Base-by-base conservation (phyloP, 1,140 invertebrate genomes). In the Drosophila malerkotliana region DNA sequence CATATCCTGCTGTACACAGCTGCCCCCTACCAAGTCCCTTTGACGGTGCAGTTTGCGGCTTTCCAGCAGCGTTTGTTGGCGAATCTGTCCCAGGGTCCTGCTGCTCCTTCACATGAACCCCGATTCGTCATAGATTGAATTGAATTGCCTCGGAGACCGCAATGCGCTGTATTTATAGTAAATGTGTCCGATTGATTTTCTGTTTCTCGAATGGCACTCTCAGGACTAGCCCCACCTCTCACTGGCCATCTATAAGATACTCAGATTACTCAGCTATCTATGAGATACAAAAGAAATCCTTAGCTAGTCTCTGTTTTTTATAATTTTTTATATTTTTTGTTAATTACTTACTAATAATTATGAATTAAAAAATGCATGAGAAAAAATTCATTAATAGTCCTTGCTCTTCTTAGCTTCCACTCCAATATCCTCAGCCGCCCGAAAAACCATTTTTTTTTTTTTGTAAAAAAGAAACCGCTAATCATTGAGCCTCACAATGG, bases 51-150 rank as follows among this genome's bases (percentile, higher is more conserved):
- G 4, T 74, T 26, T 80, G 78, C 66, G 79, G 72, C 79, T 84
- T 78, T 79, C 88, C 88, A 84, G 59, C 88, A 56, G 88, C 58
- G 88, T 80, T 89, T 90, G 82, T 90, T 90, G 82, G 88, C 80
- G 84, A 79, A 88, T 88, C 84, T 64, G 39, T 53, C 34, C 54
- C 73, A 14, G 30, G 41, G 57, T 68, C 61, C 45, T 76, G 39
- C 52, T 58, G 39, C 26, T 26, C 45, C 45, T 32, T 57, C 44
- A n/a, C 10, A 44, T 55, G 76, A 24, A 44, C 32, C 8, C n/a
- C 15, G 26, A 69, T 69, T 69, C 51, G 67, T 69, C 64, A 69
- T 49, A 57, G 67, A 28, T 32, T 24, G 41, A 57, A 69, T 56
- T 49, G 51, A 67, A 41, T 53, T 76, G 58, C 32, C 62, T 45